Evolutionary conservation across 2,888 invertebrate genomes (phyloP), one percentile per base, ranked within the genome.

Genomic region (Hemicrepidius hirtus): DNA sequence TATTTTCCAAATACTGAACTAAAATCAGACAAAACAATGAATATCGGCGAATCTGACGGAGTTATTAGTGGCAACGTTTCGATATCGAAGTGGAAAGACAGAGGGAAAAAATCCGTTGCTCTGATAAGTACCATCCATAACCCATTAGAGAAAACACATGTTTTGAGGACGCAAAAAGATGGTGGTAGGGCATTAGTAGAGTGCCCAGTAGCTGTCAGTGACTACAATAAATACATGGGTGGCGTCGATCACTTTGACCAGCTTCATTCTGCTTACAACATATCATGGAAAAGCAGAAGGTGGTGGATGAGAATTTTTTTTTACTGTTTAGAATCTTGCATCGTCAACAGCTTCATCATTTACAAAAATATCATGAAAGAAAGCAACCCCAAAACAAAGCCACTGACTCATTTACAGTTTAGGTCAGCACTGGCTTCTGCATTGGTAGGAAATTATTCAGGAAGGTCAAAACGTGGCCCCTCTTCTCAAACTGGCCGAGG

Each of bases 51-150:
- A 37, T 37, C 1, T 20, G 37, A 65, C 40, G 65, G 40, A 5
- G 40, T 65, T 16, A 24, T 24, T 5, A 24, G 12, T 37, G 40
- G n/a, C n/a, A 37, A 65, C 24, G 21, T 53, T 37, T 32, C 65
- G 4, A 49, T 65, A 37, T 53, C 65, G 12, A 53, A 65, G 16
- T 65, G 40, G 65, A 65, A 50, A 40, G 64, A 65, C 20, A 20
- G 20, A 18, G 40, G 40, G 13, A 41, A 41, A 1, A 41, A 41
- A n/a, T 41, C n/a, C 2, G 40, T 41, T 1, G 40, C 16, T 13
- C 13, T 41, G 1, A 16, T 41, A n/a, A 41, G 40, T 13, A n/a
- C n/a, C 2, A 41, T 41, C 3, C 40, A 41, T 41, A 41, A 41
- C 6, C 40, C 40, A 7, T 2, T 32, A 32, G 7, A 32, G 7